Base-by-base conservation (phyloP, 1,140 invertebrate species). In the Drosophila rufa region DNA sequence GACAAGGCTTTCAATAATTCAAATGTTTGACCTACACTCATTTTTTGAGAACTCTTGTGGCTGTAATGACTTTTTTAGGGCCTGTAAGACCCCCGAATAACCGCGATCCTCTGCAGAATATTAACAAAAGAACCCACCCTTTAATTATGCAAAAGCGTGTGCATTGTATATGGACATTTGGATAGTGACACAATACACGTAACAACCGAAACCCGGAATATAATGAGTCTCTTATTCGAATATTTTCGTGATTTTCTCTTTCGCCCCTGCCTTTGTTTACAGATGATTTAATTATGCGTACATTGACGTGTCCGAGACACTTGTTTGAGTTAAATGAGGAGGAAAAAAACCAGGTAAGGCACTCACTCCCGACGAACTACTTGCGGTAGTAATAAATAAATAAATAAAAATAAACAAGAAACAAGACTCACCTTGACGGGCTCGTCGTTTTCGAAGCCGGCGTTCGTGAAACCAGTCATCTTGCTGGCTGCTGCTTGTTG, bases 391-490 rank as follows among this genome's bases (percentile, higher is more conserved):
- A 46, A 50, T 51, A 60, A 22, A 38, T 12, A 38, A 17, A 40
- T 14, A 45, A 27, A 66, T 38, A 46, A 25, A 61, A 33, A 33
- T 27, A 53, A 7, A 51, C 3, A 25, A 25, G 22, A 25, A 55
- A 17, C 4, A 56, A 47, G 12, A 77, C 91, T 91, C 70, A 92
- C 91, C 91, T 92, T 92, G 75, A 92, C 87, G 56, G 91, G 91
- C 80, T 92, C 91, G 80, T 92, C 91, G 75, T 92, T 92, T 74
- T 92, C 91, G 60, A 92, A 92, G 68, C 87, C 91, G 42, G 69
- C 75, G 78, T 92, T 92, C 55, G 77, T 92, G 48, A 92, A 92
- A 75, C 91, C 91, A 76, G 91, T 92, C 91, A 92, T 92, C 58
- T 91, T 92, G 80, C 77, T 84, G 80, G 80, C 42, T 60, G 38